Evolutionary conservation across 2,797 vertebrate genomes (phyloP).

Genomic region (Gymnoscopelus braueri): DNA sequence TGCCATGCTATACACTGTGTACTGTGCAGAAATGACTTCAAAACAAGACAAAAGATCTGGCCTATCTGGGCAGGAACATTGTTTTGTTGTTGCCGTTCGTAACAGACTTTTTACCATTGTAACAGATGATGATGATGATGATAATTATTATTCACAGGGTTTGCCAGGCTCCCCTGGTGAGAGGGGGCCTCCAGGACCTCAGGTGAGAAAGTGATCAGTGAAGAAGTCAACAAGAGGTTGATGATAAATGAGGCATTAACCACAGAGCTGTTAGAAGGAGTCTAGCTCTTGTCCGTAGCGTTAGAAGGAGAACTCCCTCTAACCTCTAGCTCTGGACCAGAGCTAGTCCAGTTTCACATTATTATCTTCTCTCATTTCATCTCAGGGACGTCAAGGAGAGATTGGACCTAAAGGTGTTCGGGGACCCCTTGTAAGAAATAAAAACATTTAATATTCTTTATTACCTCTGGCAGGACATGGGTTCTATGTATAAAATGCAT

Average conservation of each 20-base stretch:
- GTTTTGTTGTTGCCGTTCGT: too few species aligned
- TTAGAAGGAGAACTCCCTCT: too few species aligned
- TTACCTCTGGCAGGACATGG: too few species aligned
- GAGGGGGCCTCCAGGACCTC: conserved; percentile 75
- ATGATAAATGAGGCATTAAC: background rate
- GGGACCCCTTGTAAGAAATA: conserved; percentile 72
- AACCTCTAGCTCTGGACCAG: too few species aligned
- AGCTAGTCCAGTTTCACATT: background rate
- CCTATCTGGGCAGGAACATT: too few species aligned
- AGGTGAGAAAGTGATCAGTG: conserved; percentile 63
- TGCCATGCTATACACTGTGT: too few species aligned
- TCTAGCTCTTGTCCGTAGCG: too few species aligned
- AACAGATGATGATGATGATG: background rate
- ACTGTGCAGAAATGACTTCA: too few species aligned
- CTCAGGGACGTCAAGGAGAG: conserved; percentile 80
- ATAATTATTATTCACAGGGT: conserved; percentile 71
- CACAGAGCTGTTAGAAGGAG: background rate
- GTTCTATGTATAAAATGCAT: too few species aligned
- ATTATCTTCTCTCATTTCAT: background rate
- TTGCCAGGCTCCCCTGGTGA: conserved; percentile 75
- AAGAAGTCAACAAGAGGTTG: background rate
- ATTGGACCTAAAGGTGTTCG: conserved; percentile 76
- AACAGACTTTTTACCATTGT: too few species aligned
- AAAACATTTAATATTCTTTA: too few species aligned
- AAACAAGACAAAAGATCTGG: too few species aligned